Base-by-base conservation (phyloP, 2,888 invertebrate species). In the Diarsia mendica region DNA sequence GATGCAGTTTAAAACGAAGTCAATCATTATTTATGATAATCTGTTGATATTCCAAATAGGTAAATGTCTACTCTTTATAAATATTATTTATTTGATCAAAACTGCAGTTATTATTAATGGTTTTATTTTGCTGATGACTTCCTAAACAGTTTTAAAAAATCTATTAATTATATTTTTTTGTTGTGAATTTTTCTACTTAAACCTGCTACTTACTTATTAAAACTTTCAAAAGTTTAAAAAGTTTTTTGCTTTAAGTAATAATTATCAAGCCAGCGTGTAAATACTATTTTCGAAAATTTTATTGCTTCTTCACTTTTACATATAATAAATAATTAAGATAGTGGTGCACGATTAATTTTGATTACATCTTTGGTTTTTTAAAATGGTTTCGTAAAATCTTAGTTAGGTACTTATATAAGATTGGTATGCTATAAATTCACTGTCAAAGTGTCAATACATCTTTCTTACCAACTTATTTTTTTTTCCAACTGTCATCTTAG, bases 11-110 rank as follows among this genome's bases (percentile, higher is more conserved):
- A 46, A n/a, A 51, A 67, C 4, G 28, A 28, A 76, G 10, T 63
- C n/a, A 44, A 77, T 68, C 10, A 63, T 77, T 33, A 77, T 48
- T 76, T 69, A 77, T 77, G 23, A 10, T 39, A 39, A 61, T 53
- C 48, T 53, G 20, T n/a, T n/a, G 23, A 48, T 28, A 69, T 77
- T 61, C 33, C n/a, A 61, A 68, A n/a, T 69, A n/a, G 0, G 9
- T 39, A 39, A 39, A 6, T 48, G n/a, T 20, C 15, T n/a, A 44
- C 1, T 15, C n/a, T 44, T 51, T 61, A 1, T 20, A 23, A 28
- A 23, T 64, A n/a, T 73, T 28, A 49, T 66, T 53, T 15, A n/a
- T 44, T 44, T 58, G 46, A 15, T 76, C 10, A 18, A 48, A 67
- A 46, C 63, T 48, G n/a, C 61, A 28, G 39, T 69, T 63, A 33